Percentiles rank a stretch among this genome's conserved stretches.
Evolutionary conservation across 2,888 invertebrate genomes (phyloP).

Genomic region (Steinernema hermaphroditum): DNA sequence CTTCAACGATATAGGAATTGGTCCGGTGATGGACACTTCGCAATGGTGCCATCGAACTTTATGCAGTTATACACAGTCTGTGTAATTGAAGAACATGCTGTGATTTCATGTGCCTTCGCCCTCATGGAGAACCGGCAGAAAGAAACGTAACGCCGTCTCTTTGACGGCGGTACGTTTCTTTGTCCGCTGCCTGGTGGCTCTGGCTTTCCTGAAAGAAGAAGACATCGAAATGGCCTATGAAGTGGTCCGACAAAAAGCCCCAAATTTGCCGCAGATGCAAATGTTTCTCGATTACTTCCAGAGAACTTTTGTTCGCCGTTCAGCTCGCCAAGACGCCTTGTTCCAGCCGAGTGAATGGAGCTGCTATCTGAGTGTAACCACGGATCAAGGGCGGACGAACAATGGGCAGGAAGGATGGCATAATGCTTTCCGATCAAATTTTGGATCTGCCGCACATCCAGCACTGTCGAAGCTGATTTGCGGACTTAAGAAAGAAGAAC

Average conservation of each 20-base stretch:
- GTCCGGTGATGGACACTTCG: neutral
- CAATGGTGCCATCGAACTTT: neutral
- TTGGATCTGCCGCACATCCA: neutral
- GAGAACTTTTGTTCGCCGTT: neutral
- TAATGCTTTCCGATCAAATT: too few relatives aligned
- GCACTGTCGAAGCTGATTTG: neutral
- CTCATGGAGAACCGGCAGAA: neutral
- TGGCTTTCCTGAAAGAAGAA: neutral
- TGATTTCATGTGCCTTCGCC: neutral
- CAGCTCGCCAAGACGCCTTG: neutral
- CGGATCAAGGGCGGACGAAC: neutral
- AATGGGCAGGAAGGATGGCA: too few relatives aligned
- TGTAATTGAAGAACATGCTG: neutral
- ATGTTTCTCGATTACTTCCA: neutral
- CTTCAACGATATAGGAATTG: neutral
- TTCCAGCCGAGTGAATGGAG: neutral
- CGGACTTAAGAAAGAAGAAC: neutral
- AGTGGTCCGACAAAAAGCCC: neutral
- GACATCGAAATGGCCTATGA: neutral
- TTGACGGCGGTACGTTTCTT: too few relatives aligned
- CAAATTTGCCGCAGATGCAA: neutral
- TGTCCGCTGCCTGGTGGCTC: neutral
- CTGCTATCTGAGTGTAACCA: neutral
- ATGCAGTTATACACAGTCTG: neutral
- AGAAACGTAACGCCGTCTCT: neutral